Conservation (phyloP, 2,888 invertebrate species). For the Agrotis clavis region DNA sequence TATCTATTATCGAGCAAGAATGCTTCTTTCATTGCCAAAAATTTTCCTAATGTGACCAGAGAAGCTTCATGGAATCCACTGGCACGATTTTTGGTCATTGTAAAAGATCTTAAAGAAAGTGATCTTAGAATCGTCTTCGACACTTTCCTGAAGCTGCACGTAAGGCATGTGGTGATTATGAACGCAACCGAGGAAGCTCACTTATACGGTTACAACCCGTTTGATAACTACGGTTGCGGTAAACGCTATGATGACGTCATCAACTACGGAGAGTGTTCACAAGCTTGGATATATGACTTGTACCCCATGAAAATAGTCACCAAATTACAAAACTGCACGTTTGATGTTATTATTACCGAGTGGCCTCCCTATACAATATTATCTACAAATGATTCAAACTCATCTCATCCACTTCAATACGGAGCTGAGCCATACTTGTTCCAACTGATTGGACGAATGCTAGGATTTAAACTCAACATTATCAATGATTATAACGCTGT, state of each 20-base stretch:
- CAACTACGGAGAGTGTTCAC: constrained; percentile 73
- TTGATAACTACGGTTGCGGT: constrained; percentile 79
- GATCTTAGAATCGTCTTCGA: constrained; percentile 72
- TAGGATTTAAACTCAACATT: constrained; percentile 74
- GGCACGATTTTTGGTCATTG: constrained; percentile 70
- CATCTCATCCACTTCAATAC: constrained; percentile 29
- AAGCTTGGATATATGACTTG: constrained; percentile 54
- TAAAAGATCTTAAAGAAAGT: constrained; percentile 59
- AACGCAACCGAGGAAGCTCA: constrained; percentile 69
- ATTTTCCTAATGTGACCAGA: constrained; percentile 57
- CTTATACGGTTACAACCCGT: constrained; percentile 79
- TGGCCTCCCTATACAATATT: constrained; percentile 73
- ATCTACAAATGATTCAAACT: constrained; percentile 28
- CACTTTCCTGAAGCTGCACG: constrained; percentile 67
- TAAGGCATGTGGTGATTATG: constrained; percentile 70
- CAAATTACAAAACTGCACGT: constrained; percentile 75
- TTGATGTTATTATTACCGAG: constrained; percentile 70
- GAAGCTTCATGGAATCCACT: constrained; percentile 75
- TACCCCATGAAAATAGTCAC: constrained; percentile 70
- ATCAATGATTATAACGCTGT: constrained; percentile 59
- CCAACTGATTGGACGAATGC: constrained; percentile 69
- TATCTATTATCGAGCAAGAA: constrained; percentile 69
- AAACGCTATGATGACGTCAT: constrained; percentile 73
- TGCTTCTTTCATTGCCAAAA: constrained; percentile 53
- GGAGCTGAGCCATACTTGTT: constrained; percentile 73